Base-by-base conservation (phyloP, 2,797 vertebrate species). In the Chelon auratus region DNA sequence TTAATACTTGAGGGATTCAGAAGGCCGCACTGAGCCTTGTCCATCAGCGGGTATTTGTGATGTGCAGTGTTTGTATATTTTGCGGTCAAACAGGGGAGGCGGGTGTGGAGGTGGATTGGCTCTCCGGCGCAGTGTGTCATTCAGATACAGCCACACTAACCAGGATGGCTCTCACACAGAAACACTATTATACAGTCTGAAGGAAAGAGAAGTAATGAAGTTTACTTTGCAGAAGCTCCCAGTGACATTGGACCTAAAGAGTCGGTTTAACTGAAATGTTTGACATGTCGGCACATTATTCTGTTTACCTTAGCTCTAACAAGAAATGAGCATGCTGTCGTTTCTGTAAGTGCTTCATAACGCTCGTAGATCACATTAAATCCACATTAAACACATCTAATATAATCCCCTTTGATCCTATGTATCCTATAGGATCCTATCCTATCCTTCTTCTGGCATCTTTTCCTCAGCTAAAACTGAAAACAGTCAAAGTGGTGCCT, bases 31-130 rank as follows among this genome's bases (percentile, higher is more conserved):
- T 74, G 51, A 83, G 67, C 37, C 66, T 54, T 50, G 83, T 87
- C 84, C 85, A 68, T 85, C 86, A 87, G 68, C 58, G 52, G 65
- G 77, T 80, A 70, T 89, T 86, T 84, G 76, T 79, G 82, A 90
- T 76, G 73, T 68, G 72, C 79, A 39, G 67, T 72, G 84, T 86
- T 88, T 88, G 87, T 87, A 77, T 88, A 76, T 83, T 84, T 78
- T 89, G 89, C 13, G 86, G 88, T 68, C 4, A 12, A 9, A 33
- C 6, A 26, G 18, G 39, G 37, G 54, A 59, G 33, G n/a, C 1
- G 39, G 42, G 43, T 51, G 39, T 56, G 65, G 76, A 75, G 68
- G 60, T 65, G 78, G 75, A 63, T 68, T 75, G 52, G 69, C 55
- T 77, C 59, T 67, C 85, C 55, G 48, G 69, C 64, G 60, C 52